Conservation (phyloP, 2,797 vertebrate species). For the Galagoides demidoff region DNA sequence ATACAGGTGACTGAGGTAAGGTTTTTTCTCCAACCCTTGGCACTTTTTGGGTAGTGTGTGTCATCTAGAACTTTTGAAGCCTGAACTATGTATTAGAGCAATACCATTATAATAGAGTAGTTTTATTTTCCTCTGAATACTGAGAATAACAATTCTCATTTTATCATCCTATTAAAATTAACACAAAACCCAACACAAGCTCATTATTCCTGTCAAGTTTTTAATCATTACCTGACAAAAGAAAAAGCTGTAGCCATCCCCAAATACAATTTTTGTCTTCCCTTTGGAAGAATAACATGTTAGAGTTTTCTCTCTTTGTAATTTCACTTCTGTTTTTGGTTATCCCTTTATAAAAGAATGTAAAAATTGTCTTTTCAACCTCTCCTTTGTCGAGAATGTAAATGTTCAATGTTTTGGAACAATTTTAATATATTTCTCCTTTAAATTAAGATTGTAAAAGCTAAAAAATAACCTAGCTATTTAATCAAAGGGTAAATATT, state of each 20-base stretch:
- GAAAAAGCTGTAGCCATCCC: conserved; percentile 64
- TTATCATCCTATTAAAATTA: conserved; percentile 71
- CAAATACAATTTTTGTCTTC: conserved; percentile 67
- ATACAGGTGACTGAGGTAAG: neutral
- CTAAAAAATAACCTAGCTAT: conserved; percentile 25
- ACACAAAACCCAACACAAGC: conserved; percentile 66
- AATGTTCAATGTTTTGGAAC: conserved; percentile 60
- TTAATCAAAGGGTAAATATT: conserved; percentile 70
- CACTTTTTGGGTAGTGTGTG: neutral
- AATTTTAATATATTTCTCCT: conserved; percentile 64
- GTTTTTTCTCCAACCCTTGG: neutral
- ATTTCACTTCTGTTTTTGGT: conserved; percentile 67
- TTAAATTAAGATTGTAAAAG: conserved; percentile 58
- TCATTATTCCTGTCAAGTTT: conserved; percentile 73
- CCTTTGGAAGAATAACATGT: conserved; percentile 56
- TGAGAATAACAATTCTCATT: conserved; percentile 65
- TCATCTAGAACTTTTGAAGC: neutral
- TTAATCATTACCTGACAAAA: conserved; percentile 78
- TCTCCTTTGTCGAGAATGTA: conserved; percentile 53
- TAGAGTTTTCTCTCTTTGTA: conserved; percentile 59
- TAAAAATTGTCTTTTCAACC: conserved; percentile 42
- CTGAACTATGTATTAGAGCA: neutral
- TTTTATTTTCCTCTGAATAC: conserved; percentile 64
- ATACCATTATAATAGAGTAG: neutral
- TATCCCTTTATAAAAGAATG: conserved; percentile 40